A percentile compares a stretch with the other conserved stretches of the same genome.
These are phyloP conservation scores for Lagodon rhomboides DNA, from an alignment of 2,797 vertebrate genomes.

Conservation along the genomic window DNA sequence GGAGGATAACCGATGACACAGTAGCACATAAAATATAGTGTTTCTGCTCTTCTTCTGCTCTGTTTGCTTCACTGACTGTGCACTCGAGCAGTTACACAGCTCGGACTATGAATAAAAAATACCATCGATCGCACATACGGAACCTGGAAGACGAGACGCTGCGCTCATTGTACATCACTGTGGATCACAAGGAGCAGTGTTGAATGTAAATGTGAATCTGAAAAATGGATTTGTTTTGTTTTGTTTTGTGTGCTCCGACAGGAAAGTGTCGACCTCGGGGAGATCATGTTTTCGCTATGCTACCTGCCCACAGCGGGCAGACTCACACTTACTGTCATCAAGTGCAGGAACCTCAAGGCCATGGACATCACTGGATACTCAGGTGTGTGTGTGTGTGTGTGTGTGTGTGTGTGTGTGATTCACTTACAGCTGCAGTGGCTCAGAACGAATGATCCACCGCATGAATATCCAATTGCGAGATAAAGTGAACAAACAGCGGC, in stretches of 20 bases:
- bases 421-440: constrained; percentile 26
- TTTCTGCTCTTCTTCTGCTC: background rate
- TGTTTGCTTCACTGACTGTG: background rate
- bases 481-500: constrained; percentile 35
- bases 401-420: constrained; percentile 33
- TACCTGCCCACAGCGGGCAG: constrained; percentile 98
- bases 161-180: background rate
- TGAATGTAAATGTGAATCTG: constrained; percentile 39
- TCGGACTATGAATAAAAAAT: constrained; percentile 21
- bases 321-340: constrained; percentile 98
- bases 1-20: background rate
- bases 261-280: constrained; percentile 98
- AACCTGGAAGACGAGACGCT: constrained; percentile 11
- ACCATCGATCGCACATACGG: constrained; percentile 16
- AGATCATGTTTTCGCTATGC: constrained; percentile 99
- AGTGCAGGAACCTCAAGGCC: constrained; percentile 98
- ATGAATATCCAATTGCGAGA: constrained; percentile 49
- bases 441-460: background rate
- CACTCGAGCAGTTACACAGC: background rate
- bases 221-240: constrained; percentile 8
- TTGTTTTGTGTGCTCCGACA: constrained; percentile 68
- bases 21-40: background rate
- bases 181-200: background rate
- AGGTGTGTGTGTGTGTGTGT: constrained; percentile 80
- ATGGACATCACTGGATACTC: constrained; percentile 99